These are phyloP conservation scores for Philereme vetulata DNA, from an alignment of 2,888 invertebrate species.

Conservation along the genomic window DNA sequence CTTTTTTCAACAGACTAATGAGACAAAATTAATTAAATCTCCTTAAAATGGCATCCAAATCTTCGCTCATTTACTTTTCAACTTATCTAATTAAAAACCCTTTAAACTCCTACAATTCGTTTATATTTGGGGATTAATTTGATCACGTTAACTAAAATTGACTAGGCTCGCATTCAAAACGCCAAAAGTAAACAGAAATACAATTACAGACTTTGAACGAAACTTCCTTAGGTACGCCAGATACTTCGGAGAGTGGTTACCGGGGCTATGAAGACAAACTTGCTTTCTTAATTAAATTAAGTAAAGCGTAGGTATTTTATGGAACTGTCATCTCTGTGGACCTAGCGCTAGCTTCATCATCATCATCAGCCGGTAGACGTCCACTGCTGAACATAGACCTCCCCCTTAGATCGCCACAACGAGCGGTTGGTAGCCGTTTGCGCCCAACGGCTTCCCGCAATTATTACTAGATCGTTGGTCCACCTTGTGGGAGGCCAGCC, in stretches of 20 bases:
- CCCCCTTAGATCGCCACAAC: no score
- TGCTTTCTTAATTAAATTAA: slow-evolving; percentile 35
- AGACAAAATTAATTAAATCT: slow-evolving; percentile 1
- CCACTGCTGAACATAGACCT: no score
- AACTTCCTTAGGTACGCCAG: slow-evolving; percentile 28
- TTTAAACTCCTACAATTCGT: slow-evolving; percentile 17
- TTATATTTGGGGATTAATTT: slow-evolving; percentile 21
- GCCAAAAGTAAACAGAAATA: slow-evolving; percentile 37
- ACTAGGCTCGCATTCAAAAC: slow-evolving; percentile 30
- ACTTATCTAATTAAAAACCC: slow-evolving; percentile 20
- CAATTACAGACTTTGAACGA: slow-evolving; percentile 35
- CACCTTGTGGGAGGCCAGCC: no score
- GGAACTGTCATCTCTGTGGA: slow-evolving; percentile 23
- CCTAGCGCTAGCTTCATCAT: no score
- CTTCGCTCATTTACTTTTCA: slow-evolving; percentile 16
- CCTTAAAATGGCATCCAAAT: slow-evolving; percentile 1
- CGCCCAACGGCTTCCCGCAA: no score
- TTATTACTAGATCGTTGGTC: no score
- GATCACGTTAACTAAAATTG: slow-evolving; percentile 10
- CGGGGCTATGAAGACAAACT: slow-evolving; percentile 30
- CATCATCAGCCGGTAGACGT: no score
- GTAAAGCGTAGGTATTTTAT: slow-evolving; percentile 31
- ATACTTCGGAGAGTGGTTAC: slow-evolving; percentile 36
- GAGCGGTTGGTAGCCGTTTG: no score
- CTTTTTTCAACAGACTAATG: neutral